Base-by-base conservation (phyloP, 2,888 invertebrate species). In the Sthenelais limicola region DNA sequence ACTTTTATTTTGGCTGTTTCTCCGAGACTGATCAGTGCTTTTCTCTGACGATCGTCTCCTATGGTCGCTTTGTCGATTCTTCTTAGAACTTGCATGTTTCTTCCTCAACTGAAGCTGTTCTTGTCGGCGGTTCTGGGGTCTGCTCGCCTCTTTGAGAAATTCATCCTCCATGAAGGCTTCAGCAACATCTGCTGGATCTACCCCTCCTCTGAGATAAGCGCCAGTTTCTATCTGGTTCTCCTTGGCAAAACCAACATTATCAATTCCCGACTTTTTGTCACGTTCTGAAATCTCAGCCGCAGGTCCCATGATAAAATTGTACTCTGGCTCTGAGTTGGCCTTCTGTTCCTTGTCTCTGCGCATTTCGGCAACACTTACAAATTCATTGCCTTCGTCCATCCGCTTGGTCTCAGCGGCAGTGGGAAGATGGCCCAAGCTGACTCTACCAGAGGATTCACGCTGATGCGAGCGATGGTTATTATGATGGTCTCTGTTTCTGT, bases 81-180 rank as follows among this genome's bases (percentile, higher is more conserved):
- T n/a, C n/a, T n/a, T n/a, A n/a, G n/a, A n/a, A n/a, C n/a, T n/a
- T n/a, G n/a, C n/a, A n/a, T n/a, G n/a, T n/a, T 62, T n/a, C 5
- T 28, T 3, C 24, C 62, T 15, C 24, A 62, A 35, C 24, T 62
- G 26, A 21, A 62, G 24, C 24, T 62, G 62, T 26, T 38, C 21
- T 24, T 62, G 12, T 12, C 62, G 18, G 9, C 62, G 18, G n/a
- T n/a, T n/a, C n/a, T n/a, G n/a, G n/a, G 21, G 7, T 2, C 21
- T 21, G 4, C 26, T 7, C 3, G 62, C 62, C 62, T 62, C 38
- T 28, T 62, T 33, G 1, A 38, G 26, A 28, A 21, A 33, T 21
- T 62, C 62, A 38, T 62, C 62, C 35, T 62, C 1, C 62, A 62
- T 62, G 62, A 24, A 62, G 18, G 24, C 62, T 28, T 62, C 38